Percentiles rank a stretch among this genome's conserved stretches.
phyloP scores from a whole-genome alignment of 64 coral and sea anemone species.

The Actinia equina region DNA sequence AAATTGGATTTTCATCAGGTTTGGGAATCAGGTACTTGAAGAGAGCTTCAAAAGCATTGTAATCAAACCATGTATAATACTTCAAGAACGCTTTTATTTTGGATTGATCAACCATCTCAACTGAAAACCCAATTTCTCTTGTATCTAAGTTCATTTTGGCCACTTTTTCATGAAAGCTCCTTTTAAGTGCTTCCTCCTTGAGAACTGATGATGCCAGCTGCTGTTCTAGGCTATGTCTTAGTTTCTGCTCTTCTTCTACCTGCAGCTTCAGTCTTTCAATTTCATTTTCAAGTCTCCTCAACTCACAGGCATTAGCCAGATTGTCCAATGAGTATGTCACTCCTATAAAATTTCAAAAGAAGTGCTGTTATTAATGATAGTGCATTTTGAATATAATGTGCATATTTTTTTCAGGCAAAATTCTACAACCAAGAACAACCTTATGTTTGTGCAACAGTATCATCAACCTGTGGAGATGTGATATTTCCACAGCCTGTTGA shows the following conservation, averaged over 20 bases:
- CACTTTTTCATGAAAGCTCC: constrained; percentile 10
- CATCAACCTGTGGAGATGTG: neutral
- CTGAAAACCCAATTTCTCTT: constrained; percentile 14
- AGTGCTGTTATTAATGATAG: neutral
- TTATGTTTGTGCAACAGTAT: neutral
- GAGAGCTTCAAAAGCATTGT: neutral
- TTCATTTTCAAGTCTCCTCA: constrained; percentile 3
- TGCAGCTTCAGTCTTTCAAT: constrained; percentile 11
- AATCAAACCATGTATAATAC: constrained; percentile 3
- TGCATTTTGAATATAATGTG: neutral
- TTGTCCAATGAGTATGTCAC: neutral
- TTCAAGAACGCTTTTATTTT: neutral
- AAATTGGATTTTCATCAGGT: constrained; percentile 17
- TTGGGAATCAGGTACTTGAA: constrained; percentile 3
- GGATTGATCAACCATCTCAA: neutral
- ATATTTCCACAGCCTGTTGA: constrained; percentile 10
- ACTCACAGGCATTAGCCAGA: neutral
- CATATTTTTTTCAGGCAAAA: neutral
- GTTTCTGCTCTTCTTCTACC: neutral
- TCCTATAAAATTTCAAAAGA: neutral
- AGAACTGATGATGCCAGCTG: constrained; percentile 5
- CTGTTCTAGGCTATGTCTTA: neutral
- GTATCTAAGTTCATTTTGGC: constrained; percentile 11
- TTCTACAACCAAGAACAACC: neutral
- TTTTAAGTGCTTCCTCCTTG: constrained; percentile 7